Conservation (phyloP, 2,113 vertebrate species). For the Donacobius atricapilla region DNA sequence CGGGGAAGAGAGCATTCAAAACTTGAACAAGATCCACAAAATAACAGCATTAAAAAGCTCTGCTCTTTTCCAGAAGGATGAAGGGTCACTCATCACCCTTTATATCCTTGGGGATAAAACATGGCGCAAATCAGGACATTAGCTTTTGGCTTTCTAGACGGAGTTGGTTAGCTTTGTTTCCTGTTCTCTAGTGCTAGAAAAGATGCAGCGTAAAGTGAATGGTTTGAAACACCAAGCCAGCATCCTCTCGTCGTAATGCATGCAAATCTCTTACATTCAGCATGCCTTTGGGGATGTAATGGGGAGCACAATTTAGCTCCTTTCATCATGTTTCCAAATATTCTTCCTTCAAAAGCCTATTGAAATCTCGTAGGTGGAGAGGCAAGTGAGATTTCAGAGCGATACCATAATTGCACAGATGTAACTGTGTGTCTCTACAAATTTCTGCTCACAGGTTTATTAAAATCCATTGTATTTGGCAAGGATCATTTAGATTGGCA, state of each 20-base stretch:
- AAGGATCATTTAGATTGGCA: not conserved
- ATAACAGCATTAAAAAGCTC: not conserved
- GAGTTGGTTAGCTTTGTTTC: not conserved
- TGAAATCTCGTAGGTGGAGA: not conserved
- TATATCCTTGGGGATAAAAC: not conserved
- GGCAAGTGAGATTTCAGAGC: not conserved
- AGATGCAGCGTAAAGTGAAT: not conserved
- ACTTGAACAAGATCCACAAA: not conserved
- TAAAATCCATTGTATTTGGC: conserved; percentile 27
- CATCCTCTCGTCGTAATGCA: not conserved
- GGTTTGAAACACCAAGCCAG: not conserved
- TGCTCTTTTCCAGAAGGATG: not conserved
- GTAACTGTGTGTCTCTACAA: not conserved
- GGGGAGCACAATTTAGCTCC: not conserved
- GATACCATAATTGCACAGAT: not conserved
- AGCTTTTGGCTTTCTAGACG: not conserved
- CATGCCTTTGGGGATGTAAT: not conserved
- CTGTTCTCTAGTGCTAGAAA: not conserved
- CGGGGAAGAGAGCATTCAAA: not conserved
- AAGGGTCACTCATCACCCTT: not conserved
- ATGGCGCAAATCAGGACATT: not conserved
- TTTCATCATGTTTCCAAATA: not conserved
- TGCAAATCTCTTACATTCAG: not conserved
- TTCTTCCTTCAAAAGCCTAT: not conserved
- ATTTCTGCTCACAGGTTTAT: not conserved